Evolutionary conservation across 1,140 invertebrate genomes (phyloP).

Genomic region (Goniozus legneri): DNA sequence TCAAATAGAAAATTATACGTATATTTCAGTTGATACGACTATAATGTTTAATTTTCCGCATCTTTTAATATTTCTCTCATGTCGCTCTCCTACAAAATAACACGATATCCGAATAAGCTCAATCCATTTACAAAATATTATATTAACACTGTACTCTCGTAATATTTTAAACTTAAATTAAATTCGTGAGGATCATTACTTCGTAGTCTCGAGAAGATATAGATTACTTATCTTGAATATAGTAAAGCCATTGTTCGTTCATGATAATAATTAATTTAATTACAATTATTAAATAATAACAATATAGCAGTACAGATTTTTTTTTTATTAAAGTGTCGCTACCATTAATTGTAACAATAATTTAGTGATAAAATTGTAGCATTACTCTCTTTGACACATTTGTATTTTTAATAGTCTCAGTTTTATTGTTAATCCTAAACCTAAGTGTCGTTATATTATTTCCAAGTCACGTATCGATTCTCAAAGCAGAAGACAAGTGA

Average conservation of each 20-base stretch:
- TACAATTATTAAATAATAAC: slow-evolving; percentile 28
- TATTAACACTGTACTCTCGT: slow-evolving; percentile 14
- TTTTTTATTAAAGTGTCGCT: slow-evolving; percentile 27
- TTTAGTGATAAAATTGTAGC: slow-evolving; percentile 38
- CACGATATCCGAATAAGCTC: slow-evolving; percentile 4
- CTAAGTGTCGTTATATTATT: slow-evolving; percentile 36
- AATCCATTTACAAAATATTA: slow-evolving; percentile 9
- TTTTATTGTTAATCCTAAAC: slow-evolving; percentile 26
- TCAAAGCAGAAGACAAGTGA: background rate
- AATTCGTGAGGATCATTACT: slow-evolving; percentile 8
- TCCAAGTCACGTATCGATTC: slow-evolving; percentile 28
- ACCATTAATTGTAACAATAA: slow-evolving; percentile 30
- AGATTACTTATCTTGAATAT: slow-evolving; percentile 15
- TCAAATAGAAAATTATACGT: too few relatives aligned
- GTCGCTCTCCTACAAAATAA: too few relatives aligned
- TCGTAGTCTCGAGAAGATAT: slow-evolving; percentile 28
- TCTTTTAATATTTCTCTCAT: too few relatives aligned
- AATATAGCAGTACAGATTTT: slow-evolving; percentile 18
- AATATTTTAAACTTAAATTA: slow-evolving; percentile 15
- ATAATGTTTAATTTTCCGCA: too few relatives aligned
- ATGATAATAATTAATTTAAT: slow-evolving; percentile 21
- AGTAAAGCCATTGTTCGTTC: slow-evolving; percentile 22
- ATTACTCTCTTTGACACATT: slow-evolving; percentile 47
- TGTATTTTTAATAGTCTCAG: slow-evolving; percentile 27
- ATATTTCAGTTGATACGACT: too few relatives aligned